These are phyloP conservation scores for Euzetes globulus DNA, from an alignment of 2,888 invertebrate species.

Conservation along the genomic window DNA sequence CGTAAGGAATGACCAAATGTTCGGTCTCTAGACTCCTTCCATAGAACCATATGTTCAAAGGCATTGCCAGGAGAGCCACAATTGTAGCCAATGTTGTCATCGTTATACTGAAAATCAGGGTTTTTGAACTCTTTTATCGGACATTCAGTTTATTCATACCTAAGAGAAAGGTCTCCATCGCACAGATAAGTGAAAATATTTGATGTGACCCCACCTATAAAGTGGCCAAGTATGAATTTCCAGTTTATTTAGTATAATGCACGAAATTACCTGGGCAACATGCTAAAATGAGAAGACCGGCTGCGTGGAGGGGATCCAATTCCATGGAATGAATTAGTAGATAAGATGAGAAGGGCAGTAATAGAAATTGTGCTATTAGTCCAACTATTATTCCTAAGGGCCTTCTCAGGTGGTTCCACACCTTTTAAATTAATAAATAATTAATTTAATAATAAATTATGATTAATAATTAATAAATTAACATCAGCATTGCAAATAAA, in stretches of 20 bases:
- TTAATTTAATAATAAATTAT: neutral
- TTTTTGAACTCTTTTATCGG: constrained; percentile 5
- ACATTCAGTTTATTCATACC: constrained; percentile 40
- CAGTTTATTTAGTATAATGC: neutral
- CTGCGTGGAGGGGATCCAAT: constrained; percentile 43
- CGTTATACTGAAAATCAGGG: constrained; percentile 42
- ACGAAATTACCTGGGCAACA: constrained; percentile 43
- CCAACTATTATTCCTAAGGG: constrained; percentile 45
- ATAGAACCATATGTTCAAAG: constrained; percentile 46
- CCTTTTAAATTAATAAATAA: constrained; percentile 34
- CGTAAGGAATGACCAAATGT: constrained; percentile 44
- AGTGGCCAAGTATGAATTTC: neutral
- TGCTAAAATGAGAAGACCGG: constrained; percentile 44
- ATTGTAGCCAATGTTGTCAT: constrained; percentile 46
- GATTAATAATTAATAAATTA: too few species aligned
- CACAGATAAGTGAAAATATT: constrained; percentile 46
- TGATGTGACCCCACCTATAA: constrained; percentile 45
- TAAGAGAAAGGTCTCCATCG: constrained; percentile 45
- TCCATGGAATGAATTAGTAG: constrained; percentile 43
- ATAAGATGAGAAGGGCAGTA: constrained; percentile 45
- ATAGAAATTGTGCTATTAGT: constrained; percentile 44
- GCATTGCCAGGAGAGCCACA: constrained; percentile 46
- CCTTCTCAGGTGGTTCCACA: constrained; percentile 43
- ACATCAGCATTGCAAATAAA: too few species aligned
- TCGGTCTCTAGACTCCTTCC: constrained; percentile 44